Percentiles rank a stretch among this genome's conserved stretches.
These are phyloP conservation scores for Epirrhoe alternata DNA, from an alignment of 2,888 invertebrate species.

Conservation along the genomic window DNA sequence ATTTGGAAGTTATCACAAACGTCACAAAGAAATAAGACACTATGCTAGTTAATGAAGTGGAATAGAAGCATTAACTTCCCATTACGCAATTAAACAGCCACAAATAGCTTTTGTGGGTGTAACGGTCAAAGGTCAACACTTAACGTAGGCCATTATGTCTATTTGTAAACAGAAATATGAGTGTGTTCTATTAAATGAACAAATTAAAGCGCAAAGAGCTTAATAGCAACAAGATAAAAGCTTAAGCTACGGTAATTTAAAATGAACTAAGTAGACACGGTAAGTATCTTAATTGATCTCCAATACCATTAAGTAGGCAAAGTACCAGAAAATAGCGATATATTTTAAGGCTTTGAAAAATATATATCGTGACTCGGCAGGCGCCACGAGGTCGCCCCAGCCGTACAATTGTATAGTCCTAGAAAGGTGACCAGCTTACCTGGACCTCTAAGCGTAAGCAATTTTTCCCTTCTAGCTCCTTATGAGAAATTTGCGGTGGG, in stretches of 20 bases:
- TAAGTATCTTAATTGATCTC: slow-evolving; percentile 43
- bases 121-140: slow-evolving; percentile 20
- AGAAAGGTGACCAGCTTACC: slow-evolving; percentile 63
- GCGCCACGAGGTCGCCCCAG: slow-evolving; percentile 80
- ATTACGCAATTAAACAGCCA: slow-evolving; percentile 19
- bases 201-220: slow-evolving; percentile 19
- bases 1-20: too few relatives aligned
- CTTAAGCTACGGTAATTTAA: slow-evolving; percentile 10
- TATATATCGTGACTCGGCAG: slow-evolving; percentile 81
- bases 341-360: slow-evolving; percentile 75
- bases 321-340: slow-evolving; percentile 57
- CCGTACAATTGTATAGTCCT: slow-evolving; percentile 75
- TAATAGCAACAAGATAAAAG: slow-evolving; percentile 5
- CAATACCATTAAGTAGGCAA: slow-evolving; percentile 48
- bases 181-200: slow-evolving; percentile 10
- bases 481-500: slow-evolving; percentile 37
- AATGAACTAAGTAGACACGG: slow-evolving; percentile 9
- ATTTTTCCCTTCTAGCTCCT: slow-evolving; percentile 48
- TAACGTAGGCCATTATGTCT: slow-evolving; percentile 19
- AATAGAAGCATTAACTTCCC: slow-evolving; percentile 13
- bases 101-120: slow-evolving; percentile 23
- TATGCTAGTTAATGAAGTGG: background rate
- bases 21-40: background rate
- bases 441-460: slow-evolving; percentile 59
- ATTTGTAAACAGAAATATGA: slow-evolving; percentile 23